These are phyloP conservation scores for Dynastes grantii DNA, from an alignment of 2,888 invertebrate genomes.

Conservation along the genomic window DNA sequence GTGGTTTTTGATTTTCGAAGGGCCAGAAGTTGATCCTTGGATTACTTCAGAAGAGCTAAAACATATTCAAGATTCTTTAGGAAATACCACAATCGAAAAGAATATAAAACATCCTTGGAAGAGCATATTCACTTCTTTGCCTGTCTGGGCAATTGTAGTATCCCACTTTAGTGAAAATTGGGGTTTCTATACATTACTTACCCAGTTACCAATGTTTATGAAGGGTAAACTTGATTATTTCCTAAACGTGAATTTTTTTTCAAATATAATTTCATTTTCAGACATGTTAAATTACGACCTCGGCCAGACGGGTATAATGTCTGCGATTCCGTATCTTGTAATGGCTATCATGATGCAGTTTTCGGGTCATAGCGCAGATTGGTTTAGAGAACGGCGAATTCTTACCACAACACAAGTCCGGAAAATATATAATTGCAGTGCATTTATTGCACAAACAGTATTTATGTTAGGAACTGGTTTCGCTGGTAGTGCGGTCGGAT, in stretches of 20 bases:
- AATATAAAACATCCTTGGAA: constrained; percentile 83
- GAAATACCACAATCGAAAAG: constrained; percentile 69
- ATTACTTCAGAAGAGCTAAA: constrained; percentile 83
- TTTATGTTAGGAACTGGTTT: constrained; percentile 91
- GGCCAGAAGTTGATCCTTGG: constrained; percentile 82
- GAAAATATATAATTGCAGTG: constrained; percentile 80
- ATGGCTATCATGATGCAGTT: constrained; percentile 88
- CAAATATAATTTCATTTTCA: constrained; percentile 67
- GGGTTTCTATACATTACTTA: constrained; percentile 91
- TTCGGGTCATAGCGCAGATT: constrained; percentile 89
- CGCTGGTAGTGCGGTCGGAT: constrained; percentile 77
- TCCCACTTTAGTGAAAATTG: constrained; percentile 93
- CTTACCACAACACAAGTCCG: constrained; percentile 83
- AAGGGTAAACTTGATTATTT: constrained; percentile 74
- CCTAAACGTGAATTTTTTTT: background rate
- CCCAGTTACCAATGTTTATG: constrained; percentile 88
- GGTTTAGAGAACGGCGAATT: constrained; percentile 77
- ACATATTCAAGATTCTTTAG: constrained; percentile 79
- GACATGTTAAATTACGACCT: constrained; percentile 83
- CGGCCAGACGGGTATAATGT: constrained; percentile 85
- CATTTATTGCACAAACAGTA: constrained; percentile 84
- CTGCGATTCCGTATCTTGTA: constrained; percentile 90
- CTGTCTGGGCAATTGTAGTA: constrained; percentile 88
- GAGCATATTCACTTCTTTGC: constrained; percentile 81
- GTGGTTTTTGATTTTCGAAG: constrained; percentile 81